Percentiles rank a stretch among this genome's conserved stretches.
phyloP scores from a whole-genome alignment of 2,888 invertebrate genomes.

The Chesias legatella region DNA sequence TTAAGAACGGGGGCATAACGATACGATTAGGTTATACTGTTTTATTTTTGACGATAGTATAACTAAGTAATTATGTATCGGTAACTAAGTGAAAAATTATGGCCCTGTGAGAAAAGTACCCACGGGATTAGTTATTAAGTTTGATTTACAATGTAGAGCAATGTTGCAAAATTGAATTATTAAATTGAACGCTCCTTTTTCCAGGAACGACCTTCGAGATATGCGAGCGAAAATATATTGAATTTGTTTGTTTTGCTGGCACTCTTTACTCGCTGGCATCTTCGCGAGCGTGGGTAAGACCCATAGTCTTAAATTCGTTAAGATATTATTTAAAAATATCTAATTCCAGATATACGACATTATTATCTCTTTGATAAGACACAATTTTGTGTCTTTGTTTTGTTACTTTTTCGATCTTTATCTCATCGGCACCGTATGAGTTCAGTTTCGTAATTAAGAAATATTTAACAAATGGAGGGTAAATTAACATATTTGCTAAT shows the following conservation, averaged over 20 bases:
- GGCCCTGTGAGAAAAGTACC: slow-evolving; percentile 36
- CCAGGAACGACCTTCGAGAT: slow-evolving; percentile 11
- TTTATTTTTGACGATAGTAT: slow-evolving; percentile 69
- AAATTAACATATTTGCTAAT: no score
- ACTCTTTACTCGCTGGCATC: no score
- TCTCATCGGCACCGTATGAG: no score
- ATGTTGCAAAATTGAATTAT: slow-evolving; percentile 32
- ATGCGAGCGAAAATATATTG: slow-evolving; percentile 1
- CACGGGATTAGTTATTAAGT: slow-evolving; percentile 39
- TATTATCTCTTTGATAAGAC: no score
- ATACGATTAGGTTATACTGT: slow-evolving; percentile 76
- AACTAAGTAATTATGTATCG: slow-evolving; percentile 54
- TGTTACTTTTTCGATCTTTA: no score
- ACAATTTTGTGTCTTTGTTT: no score
- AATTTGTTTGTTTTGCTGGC: background rate
- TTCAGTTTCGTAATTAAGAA: no score
- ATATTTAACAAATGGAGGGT: no score
- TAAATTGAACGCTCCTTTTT: slow-evolving; percentile 20
- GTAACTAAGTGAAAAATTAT: slow-evolving; percentile 53
- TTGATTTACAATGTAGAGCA: slow-evolving; percentile 39
- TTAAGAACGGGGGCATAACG: slow-evolving; percentile 79
- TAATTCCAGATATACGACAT: no score
- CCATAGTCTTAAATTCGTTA: no score
- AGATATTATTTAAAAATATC: no score
- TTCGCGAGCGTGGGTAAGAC: no score